Percentiles rank a stretch among this genome's conserved stretches.
Evolutionary conservation across 2,113 vertebrate genomes (phyloP).

Genomic region (Lampris incognitus): DNA sequence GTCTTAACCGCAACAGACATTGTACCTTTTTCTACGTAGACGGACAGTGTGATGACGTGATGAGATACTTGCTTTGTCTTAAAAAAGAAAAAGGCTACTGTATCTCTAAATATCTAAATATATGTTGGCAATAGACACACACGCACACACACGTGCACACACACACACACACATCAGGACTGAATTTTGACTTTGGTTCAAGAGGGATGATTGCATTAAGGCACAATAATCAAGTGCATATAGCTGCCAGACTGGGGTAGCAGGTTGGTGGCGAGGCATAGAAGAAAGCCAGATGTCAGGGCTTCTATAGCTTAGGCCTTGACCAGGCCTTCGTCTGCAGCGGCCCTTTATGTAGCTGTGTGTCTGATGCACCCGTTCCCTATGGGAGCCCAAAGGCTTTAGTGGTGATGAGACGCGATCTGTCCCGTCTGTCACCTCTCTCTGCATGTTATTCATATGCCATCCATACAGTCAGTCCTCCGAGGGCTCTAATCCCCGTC

Average conservation of each 20-base stretch:
- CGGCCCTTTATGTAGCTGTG: constrained; percentile 79
- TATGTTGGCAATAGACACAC: constrained; percentile 76
- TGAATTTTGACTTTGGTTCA: constrained; percentile 79
- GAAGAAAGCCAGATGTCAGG: constrained; percentile 84
- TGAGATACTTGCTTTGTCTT: constrained; percentile 43
- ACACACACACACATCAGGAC: constrained; percentile 39
- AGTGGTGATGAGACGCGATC: constrained; percentile 84
- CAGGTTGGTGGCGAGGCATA: constrained; percentile 80
- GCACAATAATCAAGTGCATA: constrained; percentile 81
- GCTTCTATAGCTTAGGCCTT: constrained; percentile 84
- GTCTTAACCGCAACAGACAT: constrained; percentile 76
- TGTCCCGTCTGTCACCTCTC: constrained; percentile 85
- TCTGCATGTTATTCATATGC: constrained; percentile 79
- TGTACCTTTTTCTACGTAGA: constrained; percentile 72
- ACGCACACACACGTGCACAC: neutral
- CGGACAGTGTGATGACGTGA: constrained; percentile 52
- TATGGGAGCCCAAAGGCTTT: constrained; percentile 81
- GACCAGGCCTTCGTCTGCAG: constrained; percentile 82
- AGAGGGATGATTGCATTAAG: constrained; percentile 76
- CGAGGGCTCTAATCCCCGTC: constrained; percentile 82
- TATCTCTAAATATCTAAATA: constrained; percentile 55
- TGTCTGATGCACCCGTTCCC: constrained; percentile 79
- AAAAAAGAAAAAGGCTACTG: constrained; percentile 28
- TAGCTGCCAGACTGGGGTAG: constrained; percentile 81
- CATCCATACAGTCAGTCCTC: constrained; percentile 82